Conservation (phyloP, 2,797 vertebrate genomes). For the Morelia viridis region DNA sequence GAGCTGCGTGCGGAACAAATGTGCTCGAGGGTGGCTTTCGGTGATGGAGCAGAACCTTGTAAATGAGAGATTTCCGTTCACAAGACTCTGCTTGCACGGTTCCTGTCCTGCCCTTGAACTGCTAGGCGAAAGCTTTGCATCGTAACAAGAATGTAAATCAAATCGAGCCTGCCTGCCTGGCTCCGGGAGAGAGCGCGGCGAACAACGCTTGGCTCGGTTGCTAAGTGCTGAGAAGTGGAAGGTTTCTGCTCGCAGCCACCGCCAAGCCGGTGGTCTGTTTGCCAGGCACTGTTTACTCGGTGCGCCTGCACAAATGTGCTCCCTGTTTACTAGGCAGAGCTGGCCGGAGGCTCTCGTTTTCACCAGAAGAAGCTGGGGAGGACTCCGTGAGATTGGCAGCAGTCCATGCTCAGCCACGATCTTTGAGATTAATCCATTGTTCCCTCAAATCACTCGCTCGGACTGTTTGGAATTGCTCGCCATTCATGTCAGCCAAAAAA, state of each 20-base stretch:
- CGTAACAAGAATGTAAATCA: constrained; percentile 66
- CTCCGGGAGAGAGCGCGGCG: constrained; percentile 43
- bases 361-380: constrained; percentile 60
- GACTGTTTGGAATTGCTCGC: neutral
- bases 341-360: constrained; percentile 58
- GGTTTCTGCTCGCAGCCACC: constrained; percentile 44
- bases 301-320: constrained; percentile 44
- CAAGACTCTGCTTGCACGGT: constrained; percentile 72
- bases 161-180: constrained; percentile 40
- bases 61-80: constrained; percentile 76
- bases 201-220: constrained; percentile 51
- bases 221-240: constrained; percentile 63
- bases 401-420: neutral
- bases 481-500: neutral
- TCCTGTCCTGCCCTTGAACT: constrained; percentile 81
- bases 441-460: neutral
- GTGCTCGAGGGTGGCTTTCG: constrained; percentile 63
- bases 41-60: constrained; percentile 70
- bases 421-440: neutral
- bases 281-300: constrained; percentile 48
- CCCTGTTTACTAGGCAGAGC: constrained; percentile 47
- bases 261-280: constrained; percentile 41
- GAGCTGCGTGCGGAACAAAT: constrained; percentile 65
- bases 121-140: constrained; percentile 72
- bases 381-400: neutral